These are phyloP conservation scores for Lithophane leautieri DNA, from an alignment of 2,888 invertebrate genomes.

Conservation along the genomic window DNA sequence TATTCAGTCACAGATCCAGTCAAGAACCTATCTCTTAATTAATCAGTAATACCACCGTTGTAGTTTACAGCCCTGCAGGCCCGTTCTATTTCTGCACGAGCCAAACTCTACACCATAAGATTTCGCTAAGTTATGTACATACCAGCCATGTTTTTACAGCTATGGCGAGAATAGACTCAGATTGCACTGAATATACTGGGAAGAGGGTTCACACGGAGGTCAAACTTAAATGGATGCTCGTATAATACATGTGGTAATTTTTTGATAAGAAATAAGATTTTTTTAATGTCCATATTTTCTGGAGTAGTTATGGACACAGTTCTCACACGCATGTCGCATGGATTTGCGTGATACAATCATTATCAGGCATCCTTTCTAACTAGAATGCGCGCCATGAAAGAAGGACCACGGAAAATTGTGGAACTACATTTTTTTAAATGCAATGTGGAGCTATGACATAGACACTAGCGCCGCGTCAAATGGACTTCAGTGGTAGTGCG, in stretches of 20 bases:
- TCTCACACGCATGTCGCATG: too few relatives aligned
- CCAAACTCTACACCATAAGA: slow-evolving; percentile 61
- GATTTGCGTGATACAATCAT: neutral
- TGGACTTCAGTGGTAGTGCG: too few relatives aligned
- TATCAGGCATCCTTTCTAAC: neutral
- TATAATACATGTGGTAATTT: neutral
- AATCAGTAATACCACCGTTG: slow-evolving; percentile 5
- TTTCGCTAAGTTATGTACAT: slow-evolving; percentile 63
- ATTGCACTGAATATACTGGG: slow-evolving; percentile 43
- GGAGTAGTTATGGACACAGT: neutral
- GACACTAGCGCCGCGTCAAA: too few relatives aligned
- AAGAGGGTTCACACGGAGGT: slow-evolving; percentile 49
- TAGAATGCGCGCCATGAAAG: too few relatives aligned
- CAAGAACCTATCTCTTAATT: neutral
- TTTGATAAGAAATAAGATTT: neutral
- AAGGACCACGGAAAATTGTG: too few relatives aligned
- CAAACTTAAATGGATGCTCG: slow-evolving; percentile 7
- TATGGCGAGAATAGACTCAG: slow-evolving; percentile 59
- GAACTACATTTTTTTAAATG: too few relatives aligned
- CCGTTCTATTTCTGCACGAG: slow-evolving; percentile 63
- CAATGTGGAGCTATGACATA: too few relatives aligned
- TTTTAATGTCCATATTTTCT: neutral
- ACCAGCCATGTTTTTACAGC: slow-evolving; percentile 58
- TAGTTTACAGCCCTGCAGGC: slow-evolving; percentile 56
- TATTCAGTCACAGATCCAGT: neutral